These are phyloP conservation scores for Aspidiotus destructor DNA, from an alignment of 2,888 invertebrate species.

Conservation along the genomic window DNA sequence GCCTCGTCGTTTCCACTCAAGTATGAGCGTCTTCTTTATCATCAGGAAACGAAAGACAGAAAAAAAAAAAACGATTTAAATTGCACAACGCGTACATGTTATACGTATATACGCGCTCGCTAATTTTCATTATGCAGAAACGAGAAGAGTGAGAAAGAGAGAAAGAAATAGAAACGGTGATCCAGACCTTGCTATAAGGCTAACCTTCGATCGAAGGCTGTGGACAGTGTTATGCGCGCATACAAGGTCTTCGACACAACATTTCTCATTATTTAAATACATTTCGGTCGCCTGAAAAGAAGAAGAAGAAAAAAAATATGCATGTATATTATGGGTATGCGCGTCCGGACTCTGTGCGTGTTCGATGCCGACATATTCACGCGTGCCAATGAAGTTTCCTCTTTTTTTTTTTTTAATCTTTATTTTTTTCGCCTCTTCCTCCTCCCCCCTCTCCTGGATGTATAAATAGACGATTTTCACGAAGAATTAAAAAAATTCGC, in stretches of 20 bases:
- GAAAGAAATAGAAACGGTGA: slow-evolving; percentile 27
- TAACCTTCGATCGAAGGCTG: slow-evolving; percentile 32
- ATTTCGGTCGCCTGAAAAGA: slow-evolving; percentile 7
- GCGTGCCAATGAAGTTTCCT: too few species aligned
- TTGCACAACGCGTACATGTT: not conserved
- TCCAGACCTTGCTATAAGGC: slow-evolving; percentile 33
- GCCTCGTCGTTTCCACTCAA: not conserved
- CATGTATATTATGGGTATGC: too few species aligned
- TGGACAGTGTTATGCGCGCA: slow-evolving; percentile 31
- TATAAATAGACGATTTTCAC: too few species aligned
- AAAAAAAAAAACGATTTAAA: not conserved
- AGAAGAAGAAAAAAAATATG: too few species aligned
- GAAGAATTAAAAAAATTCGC: too few species aligned
- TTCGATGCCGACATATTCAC: too few species aligned
- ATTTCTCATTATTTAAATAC: slow-evolving; percentile 32
- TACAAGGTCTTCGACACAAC: slow-evolving; percentile 29
- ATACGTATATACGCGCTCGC: not conserved
- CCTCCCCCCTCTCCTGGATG: too few species aligned
- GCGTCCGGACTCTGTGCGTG: too few species aligned
- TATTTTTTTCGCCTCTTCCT: too few species aligned
- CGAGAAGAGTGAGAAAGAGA: not conserved
- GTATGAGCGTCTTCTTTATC: not conserved
- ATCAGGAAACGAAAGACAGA: slow-evolving; percentile 6
- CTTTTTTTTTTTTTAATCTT: too few species aligned
- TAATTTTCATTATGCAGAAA: not conserved